Evolutionary conservation across 37 sponge, comb jelly and placozoan genomes (phyloP).

Genomic region (Chondrosia reniformis): DNA sequence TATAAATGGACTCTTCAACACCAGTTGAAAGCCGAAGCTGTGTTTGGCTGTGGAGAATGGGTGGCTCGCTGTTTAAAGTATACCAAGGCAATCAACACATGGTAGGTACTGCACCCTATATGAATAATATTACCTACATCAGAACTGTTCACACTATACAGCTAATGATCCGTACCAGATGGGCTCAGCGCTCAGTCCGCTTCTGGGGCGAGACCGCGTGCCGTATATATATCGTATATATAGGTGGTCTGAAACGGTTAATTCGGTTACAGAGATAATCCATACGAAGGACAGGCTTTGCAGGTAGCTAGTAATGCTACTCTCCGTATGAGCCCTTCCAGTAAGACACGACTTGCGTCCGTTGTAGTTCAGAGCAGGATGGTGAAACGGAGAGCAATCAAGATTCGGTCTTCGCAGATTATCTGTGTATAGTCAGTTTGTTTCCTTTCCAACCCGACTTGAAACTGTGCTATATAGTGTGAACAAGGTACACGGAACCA

Average conservation of each 20-base stretch:
- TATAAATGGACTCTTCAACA: conserved; percentile 2
- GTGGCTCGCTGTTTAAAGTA: not conserved
- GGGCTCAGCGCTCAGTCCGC: conserved; percentile 4
- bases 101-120: conserved; percentile 3
- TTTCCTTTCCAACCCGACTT: conserved; percentile 3
- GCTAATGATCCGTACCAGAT: conserved; percentile 3
- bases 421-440: conserved; percentile 2
- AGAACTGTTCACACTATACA: not conserved
- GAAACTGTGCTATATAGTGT: not conserved
- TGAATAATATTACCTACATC: not conserved
- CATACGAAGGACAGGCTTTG: not conserved
- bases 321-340: conserved; percentile 1
- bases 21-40: conserved; percentile 3
- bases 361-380: conserved; percentile 3
- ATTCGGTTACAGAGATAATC: not conserved
- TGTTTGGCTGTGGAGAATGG: conserved; percentile 3
- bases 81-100: conserved; percentile 2
- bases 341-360: conserved; percentile 3
- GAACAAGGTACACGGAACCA: conserved; percentile 1
- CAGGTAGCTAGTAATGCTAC: conserved; percentile 3
- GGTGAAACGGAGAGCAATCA: conserved; percentile 3
- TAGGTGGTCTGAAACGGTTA: not conserved
- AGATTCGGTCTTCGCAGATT: conserved; percentile 3
- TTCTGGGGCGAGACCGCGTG: conserved; percentile 1
- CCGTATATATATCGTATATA: not conserved